Conservation (phyloP, 2,888 invertebrate genomes). For the Leistus spinibarbis region DNA sequence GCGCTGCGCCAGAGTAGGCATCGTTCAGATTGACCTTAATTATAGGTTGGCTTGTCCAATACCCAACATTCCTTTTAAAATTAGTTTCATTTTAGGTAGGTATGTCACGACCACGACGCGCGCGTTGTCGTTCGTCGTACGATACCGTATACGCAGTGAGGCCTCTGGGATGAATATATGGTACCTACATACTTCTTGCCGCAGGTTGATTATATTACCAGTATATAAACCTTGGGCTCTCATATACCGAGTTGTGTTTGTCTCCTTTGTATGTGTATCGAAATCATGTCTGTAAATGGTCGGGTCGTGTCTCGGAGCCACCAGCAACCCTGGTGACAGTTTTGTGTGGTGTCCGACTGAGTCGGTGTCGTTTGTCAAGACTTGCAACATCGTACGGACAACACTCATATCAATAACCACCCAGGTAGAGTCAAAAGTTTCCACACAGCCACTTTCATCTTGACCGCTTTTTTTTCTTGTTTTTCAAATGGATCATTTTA, state of each 20-base stretch:
- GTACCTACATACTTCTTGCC: not conserved
- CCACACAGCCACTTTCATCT: conserved; percentile 20
- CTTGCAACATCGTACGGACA: not conserved
- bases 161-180: no score
- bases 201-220: not conserved
- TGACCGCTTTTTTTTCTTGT: conserved; percentile 17
- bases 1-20: not conserved
- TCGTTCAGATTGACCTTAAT: conserved; percentile 55
- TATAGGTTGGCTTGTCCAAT: conserved; percentile 51
- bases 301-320: no score
- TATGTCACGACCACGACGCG: conserved; percentile 38
- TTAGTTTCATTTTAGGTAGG: conserved; percentile 52
- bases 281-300: no score
- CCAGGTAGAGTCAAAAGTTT: conserved; percentile 25
- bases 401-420: not conserved
- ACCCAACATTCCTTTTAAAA: conserved; percentile 51
- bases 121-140: conserved; percentile 2
- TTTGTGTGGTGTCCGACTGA: not conserved
- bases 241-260: not conserved
- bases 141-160: not conserved
- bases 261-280: no score
- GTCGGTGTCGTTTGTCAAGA: not conserved
- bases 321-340: conserved; percentile 7
- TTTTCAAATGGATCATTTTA: conserved; percentile 14
- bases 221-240: not conserved